These are phyloP conservation scores for Agriopis aurantiaria DNA, from an alignment of 2,888 invertebrate genomes.

Conservation along the genomic window DNA sequence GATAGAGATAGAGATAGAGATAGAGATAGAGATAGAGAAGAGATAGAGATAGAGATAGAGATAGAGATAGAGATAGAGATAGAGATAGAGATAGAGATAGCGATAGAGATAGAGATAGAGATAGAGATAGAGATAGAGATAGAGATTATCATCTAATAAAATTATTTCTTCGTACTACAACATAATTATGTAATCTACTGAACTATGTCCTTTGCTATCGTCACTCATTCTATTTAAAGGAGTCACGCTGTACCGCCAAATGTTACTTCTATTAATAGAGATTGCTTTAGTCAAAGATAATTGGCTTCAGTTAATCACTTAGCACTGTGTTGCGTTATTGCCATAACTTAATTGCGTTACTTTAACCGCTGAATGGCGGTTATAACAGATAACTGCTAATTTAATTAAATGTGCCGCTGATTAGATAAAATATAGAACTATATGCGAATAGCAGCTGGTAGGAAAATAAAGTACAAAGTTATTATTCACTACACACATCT, in stretches of 20 bases:
- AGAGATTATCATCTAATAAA: too few relatives aligned
- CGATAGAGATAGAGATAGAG: too few relatives aligned
- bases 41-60: too few relatives aligned
- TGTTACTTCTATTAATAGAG: slow-evolving; percentile 71
- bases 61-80: too few relatives aligned
- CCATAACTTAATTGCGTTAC: slow-evolving; percentile 20
- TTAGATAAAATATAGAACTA: background rate
- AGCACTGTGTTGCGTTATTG: slow-evolving; percentile 40
- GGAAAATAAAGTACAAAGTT: background rate
- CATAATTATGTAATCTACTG: too few relatives aligned
- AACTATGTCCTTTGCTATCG: too few relatives aligned
- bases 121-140: too few relatives aligned
- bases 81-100: too few relatives aligned
- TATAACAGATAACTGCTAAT: slow-evolving; percentile 7
- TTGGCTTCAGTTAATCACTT: slow-evolving; percentile 68
- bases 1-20: too few relatives aligned
- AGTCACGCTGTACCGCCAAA: slow-evolving; percentile 51
- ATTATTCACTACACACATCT: too few relatives aligned
- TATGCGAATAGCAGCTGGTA: background rate
- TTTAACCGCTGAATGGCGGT: slow-evolving; percentile 15
- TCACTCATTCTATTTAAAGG: background rate
- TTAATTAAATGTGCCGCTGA: slow-evolving; percentile 6
- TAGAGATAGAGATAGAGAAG: too few relatives aligned
- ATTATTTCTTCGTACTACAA: too few relatives aligned
- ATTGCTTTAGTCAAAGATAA: slow-evolving; percentile 59